Evolutionary conservation across 2,113 vertebrate species (phyloP).

Genomic region (Sceloporus undulatus): DNA sequence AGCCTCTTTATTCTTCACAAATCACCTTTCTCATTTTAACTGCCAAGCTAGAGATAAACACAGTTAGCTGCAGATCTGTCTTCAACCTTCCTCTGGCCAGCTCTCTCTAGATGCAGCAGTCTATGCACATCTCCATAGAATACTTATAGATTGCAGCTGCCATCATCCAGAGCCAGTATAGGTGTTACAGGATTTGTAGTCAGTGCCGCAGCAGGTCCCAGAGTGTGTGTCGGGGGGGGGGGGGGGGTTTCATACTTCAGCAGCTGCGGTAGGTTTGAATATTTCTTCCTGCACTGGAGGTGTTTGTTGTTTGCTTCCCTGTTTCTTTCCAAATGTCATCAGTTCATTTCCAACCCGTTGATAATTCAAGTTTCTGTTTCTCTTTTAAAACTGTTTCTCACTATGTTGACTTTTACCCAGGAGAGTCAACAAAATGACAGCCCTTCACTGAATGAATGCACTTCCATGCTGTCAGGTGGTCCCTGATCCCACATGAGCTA

Average conservation of each 20-base stretch:
- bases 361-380: background rate
- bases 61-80: background rate
- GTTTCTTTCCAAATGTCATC: background rate
- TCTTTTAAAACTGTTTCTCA: conserved; percentile 2
- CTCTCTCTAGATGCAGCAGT: background rate
- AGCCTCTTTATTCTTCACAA: background rate
- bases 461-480: conserved; percentile 6
- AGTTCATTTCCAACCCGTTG: background rate
- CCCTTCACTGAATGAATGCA: background rate
- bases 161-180: background rate
- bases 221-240: background rate
- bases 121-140: too few species aligned
- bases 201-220: too few species aligned
- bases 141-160: background rate
- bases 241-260: background rate
- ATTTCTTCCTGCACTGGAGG: background rate
- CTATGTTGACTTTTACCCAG: conserved; percentile 16
- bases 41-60: too few species aligned
- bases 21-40: background rate
- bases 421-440: conserved; percentile 7
- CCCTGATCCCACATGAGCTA: conserved; percentile 1
- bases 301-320: conserved; percentile 1
- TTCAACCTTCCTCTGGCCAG: background rate
- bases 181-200: background rate
- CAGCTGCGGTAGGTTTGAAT: background rate